Evolutionary conservation across 2,113 vertebrate genomes (phyloP).

Genomic region (Nibea albiflora): DNA sequence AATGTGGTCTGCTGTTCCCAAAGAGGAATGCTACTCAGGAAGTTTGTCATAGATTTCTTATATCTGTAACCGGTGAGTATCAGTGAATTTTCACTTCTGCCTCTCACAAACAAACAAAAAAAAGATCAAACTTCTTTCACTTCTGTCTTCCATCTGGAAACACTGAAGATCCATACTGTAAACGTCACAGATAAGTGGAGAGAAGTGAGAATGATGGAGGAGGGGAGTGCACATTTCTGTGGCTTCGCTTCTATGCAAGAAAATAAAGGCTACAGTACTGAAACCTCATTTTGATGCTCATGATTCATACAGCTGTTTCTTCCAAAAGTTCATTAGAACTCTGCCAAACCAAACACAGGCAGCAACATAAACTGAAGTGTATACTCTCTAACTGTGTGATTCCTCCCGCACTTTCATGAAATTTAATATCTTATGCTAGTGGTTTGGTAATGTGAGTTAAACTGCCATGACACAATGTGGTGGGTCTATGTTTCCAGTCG

Average conservation of each 20-base stretch:
- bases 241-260: neutral
- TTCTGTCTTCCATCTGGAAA: slow-evolving; percentile 40
- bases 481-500: neutral
- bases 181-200: neutral
- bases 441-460: neutral
- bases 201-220: slow-evolving; percentile 20
- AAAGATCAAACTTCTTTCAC: slow-evolving; percentile 23
- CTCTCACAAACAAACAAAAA: slow-evolving; percentile 12
- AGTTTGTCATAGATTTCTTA: neutral
- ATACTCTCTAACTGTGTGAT: neutral
- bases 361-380: neutral
- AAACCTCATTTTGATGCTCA: neutral
- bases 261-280: too few relatives aligned
- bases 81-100: slow-evolving; percentile 37
- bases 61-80: slow-evolving; percentile 5
- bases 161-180: neutral
- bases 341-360: neutral
- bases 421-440: neutral
- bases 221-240: neutral
- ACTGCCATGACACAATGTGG: neutral
- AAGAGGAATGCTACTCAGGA: neutral
- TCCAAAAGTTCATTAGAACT: neutral
- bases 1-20: neutral
- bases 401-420: neutral
- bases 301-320: slow-evolving; percentile 13